A percentile compares a stretch with the other conserved stretches of the same genome.
Conservation (phyloP, 2,888 invertebrate genomes). For the Pterostichus niger region DNA sequence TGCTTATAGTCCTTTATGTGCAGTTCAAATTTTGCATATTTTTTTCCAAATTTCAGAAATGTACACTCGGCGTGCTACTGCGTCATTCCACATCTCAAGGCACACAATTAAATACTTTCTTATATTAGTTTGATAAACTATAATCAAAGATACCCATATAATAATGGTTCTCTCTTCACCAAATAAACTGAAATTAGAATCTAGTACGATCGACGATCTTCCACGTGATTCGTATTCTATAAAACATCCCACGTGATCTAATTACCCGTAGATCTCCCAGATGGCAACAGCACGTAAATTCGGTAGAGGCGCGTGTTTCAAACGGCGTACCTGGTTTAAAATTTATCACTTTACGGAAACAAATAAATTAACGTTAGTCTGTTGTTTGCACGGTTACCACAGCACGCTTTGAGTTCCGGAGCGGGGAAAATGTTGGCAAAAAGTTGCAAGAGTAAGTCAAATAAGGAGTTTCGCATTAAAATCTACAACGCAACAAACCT, state of each 20-base stretch:
- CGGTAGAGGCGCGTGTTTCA: conserved; percentile 26
- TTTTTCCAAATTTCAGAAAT: no score
- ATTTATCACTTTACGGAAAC: conserved; percentile 54
- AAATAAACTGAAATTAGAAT: conserved; percentile 31
- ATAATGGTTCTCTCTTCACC: conserved; percentile 19
- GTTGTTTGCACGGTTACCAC: conserved; percentile 37
- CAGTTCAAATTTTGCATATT: no score
- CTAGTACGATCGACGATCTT: background rate
- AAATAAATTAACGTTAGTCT: conserved; percentile 57
- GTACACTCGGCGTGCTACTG: no score
- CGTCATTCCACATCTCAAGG: no score
- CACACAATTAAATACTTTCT: background rate
- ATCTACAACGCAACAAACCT: conserved; percentile 70
- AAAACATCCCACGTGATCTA: conserved; percentile 38
- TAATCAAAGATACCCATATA: background rate
- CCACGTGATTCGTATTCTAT: background rate
- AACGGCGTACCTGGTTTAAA: conserved; percentile 52
- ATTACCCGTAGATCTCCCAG: conserved; percentile 13
- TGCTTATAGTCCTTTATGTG: no score
- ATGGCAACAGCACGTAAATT: conserved; percentile 16
- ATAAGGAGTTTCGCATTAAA: conserved; percentile 73
- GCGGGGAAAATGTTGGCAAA: conserved; percentile 65
- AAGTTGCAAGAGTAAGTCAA: conserved; percentile 72
- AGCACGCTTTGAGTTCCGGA: conserved; percentile 29
- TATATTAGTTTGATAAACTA: background rate